Base-by-base conservation (phyloP, 2,888 invertebrate genomes). In the Heliconius erato region DNA sequence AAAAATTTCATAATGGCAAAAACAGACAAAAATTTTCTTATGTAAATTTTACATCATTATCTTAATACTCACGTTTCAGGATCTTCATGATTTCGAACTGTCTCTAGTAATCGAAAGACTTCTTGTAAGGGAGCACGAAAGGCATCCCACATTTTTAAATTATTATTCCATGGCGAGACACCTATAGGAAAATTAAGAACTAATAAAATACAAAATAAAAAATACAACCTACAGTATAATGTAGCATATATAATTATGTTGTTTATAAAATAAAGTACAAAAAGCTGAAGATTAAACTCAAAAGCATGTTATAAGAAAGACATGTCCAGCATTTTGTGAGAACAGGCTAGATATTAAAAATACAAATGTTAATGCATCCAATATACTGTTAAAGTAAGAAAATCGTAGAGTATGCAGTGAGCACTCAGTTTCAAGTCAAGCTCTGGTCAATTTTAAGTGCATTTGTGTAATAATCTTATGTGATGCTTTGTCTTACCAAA, bases 101-200 rank as follows among this genome's bases (percentile, higher is more conserved):
- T 97, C 93, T 99, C 98, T 79, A 99, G 92, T 85, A 99, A 95
- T 91, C 98, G 97, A 94, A 99, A 99, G 35, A 98, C 98, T 95
- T 98, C 98, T 89, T 98, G 97, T 1, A 99, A 95, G 3, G 99
- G 99, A 11, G 98, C 98, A 88, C 99, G 97, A 92, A 99, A 99
- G 72, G 99, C 99, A 96, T 99, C 99, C 91, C 98, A 98, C 88
- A 98, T 96, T 87, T 97, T 97, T 87, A 99, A 95, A 87, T 98
- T 97, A 85, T 97, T 97, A 82, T 97, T 97, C 99, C 99, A 99
- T 81, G 99, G 99, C 84, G 98, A 96, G 16, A 99, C 98, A 83
- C 98, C 98, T 91, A 96, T n/a, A 72, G 7, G 80, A 84, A 54
- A 59, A 69, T 69, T 68, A 12, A 63, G 9, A 71, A 71, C n/a